Percentiles rank a stretch among this genome's conserved stretches.
Conservation (phyloP, 2,113 vertebrate species). For the Cyphomyrus discorhynchus region DNA sequence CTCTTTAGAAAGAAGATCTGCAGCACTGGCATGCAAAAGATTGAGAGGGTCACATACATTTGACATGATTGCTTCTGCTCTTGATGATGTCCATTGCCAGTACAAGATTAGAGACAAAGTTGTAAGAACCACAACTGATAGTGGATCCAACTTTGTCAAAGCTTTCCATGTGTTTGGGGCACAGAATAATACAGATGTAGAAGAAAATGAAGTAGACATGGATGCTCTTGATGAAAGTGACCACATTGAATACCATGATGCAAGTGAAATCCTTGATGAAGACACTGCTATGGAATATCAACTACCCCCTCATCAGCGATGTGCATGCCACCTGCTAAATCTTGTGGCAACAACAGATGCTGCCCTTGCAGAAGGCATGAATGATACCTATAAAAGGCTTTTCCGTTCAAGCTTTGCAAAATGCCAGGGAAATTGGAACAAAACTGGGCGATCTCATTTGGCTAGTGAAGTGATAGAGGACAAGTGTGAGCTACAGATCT, state of each 20-base stretch:
- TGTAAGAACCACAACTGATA: slow-evolving; percentile 21
- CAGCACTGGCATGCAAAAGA: slow-evolving; percentile 9
- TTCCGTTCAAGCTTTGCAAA: slow-evolving; percentile 10
- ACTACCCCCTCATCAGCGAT: slow-evolving; percentile 5
- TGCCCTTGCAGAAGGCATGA: slow-evolving; percentile 2
- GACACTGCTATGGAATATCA: slow-evolving; percentile 9
- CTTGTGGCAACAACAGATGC: background rate
- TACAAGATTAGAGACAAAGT: slow-evolving; percentile 22
- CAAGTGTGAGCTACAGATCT: slow-evolving; percentile 2
- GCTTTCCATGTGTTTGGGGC: slow-evolving; percentile 19
- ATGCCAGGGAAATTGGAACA: slow-evolving; percentile 13
- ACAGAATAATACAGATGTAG: slow-evolving; percentile 15
- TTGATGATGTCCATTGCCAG: slow-evolving; percentile 13
- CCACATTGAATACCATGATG: slow-evolving; percentile 11
- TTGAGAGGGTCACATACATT: slow-evolving; percentile 19
- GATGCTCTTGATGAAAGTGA: background rate
- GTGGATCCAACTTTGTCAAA: slow-evolving; percentile 27
- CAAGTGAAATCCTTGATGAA: slow-evolving; percentile 6
- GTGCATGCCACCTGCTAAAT: slow-evolving; percentile 10
- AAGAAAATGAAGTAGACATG: background rate
- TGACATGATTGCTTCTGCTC: slow-evolving; percentile 4
- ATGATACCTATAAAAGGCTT: slow-evolving; percentile 11
- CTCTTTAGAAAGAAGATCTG: slow-evolving; percentile 13
- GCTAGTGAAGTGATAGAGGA: background rate
- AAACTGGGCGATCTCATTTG: background rate